Percentiles rank a stretch among this genome's conserved stretches.
Evolutionary conservation across 2,888 invertebrate genomes (phyloP).

Genomic region (Pecten maximus): DNA sequence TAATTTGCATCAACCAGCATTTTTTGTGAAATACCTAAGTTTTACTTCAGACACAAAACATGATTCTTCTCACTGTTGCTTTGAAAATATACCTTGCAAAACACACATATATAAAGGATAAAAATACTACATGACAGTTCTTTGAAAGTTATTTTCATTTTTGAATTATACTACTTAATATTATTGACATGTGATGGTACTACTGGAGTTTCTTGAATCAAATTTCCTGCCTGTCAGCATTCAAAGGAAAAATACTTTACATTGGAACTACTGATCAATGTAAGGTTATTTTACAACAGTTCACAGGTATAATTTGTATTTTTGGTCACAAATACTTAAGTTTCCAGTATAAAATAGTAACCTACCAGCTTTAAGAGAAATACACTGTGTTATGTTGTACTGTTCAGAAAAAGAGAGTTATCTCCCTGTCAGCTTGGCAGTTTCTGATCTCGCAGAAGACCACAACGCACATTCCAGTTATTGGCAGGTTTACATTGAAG

Average conservation of each 20-base stretch:
- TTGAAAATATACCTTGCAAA: conserved; percentile 7
- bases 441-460: not conserved
- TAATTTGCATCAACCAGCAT: not conserved
- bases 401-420: not conserved
- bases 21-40: not conserved
- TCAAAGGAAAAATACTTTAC: not conserved
- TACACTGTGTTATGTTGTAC: not conserved
- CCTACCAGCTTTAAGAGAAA: not conserved
- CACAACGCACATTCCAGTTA: not conserved
- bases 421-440: not conserved
- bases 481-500: not conserved
- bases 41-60: conserved; percentile 20
- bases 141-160: not conserved
- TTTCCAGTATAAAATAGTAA: not conserved
- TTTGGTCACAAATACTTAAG: not conserved
- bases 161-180: not conserved
- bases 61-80: conserved; percentile 20
- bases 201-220: not conserved
- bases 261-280: not conserved
- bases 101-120: not conserved
- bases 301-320: not conserved
- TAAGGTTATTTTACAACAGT: not conserved
- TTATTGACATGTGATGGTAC: not conserved
- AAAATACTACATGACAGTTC: not conserved
- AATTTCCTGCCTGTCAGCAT: not conserved